Conservation (phyloP, 2,113 vertebrate genomes). For the Sander lucioperca region DNA sequence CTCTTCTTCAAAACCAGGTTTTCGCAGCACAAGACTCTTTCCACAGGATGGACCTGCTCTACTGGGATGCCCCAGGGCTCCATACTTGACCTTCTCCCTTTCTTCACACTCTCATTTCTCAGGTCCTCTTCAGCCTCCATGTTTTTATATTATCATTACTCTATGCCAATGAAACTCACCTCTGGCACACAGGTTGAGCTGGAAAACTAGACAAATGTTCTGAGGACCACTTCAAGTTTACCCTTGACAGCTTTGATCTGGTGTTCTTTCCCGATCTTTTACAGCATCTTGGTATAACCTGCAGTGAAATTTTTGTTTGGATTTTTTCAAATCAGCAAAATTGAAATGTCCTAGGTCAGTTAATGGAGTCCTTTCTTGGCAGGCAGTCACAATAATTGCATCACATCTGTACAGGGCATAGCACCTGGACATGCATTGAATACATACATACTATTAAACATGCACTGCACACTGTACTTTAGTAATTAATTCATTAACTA, state of each 20-base stretch:
- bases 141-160: slow-evolving; percentile 12
- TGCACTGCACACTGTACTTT: no score
- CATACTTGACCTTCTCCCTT: slow-evolving; percentile 5
- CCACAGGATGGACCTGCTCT: neutral
- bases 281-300: neutral
- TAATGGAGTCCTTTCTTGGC: neutral
- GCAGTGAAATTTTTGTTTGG: neutral
- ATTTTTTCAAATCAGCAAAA: neutral
- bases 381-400: neutral
- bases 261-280: neutral
- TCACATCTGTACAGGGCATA: neutral
- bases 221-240: neutral
- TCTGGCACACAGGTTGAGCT: neutral
- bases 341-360: neutral
- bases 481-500: no score
- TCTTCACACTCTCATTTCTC: slow-evolving; percentile 1
- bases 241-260: neutral
- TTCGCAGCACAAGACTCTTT: neutral
- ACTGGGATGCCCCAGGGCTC: slow-evolving; percentile 37
- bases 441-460: neutral
- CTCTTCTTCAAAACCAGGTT: slow-evolving; percentile 7
- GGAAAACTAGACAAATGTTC: neutral
- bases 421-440: neutral
- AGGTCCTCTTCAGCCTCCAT: neutral
- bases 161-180: slow-evolving; percentile 4